A percentile compares a stretch with the other conserved stretches of the same genome.
Conservation (phyloP, 2,888 invertebrate genomes). For the Myopa testacea region DNA sequence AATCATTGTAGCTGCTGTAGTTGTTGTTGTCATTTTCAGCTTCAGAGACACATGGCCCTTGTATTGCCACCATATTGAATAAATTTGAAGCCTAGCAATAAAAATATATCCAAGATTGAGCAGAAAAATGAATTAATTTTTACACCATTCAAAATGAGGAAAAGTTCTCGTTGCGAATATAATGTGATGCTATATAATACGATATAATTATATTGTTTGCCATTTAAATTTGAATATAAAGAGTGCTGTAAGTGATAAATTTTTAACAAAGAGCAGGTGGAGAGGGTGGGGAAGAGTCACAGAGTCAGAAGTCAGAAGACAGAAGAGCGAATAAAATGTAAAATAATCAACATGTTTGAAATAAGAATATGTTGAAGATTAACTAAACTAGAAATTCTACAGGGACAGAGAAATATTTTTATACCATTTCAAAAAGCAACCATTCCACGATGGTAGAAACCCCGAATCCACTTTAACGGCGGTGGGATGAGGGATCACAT, state of each 20-base stretch:
- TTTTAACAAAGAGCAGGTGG: not conserved
- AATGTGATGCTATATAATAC: slow-evolving; percentile 51
- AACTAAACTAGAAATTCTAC: too few species aligned
- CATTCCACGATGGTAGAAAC: too few species aligned
- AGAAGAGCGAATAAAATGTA: too few species aligned
- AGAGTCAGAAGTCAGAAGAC: too few species aligned
- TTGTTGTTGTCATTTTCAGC: slow-evolving; percentile 27
- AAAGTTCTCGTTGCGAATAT: not conserved
- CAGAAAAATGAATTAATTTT: slow-evolving; percentile 30
- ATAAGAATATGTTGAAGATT: too few species aligned
- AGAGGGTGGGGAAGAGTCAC: not conserved
- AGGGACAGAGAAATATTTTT: too few species aligned
- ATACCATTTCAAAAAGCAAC: too few species aligned
- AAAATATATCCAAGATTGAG: slow-evolving; percentile 19
- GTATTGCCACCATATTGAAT: slow-evolving; percentile 50
- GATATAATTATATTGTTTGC: slow-evolving; percentile 57
- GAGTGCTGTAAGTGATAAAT: slow-evolving; percentile 47
- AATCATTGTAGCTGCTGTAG: not conserved
- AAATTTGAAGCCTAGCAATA: slow-evolving; percentile 45
- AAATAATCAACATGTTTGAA: too few species aligned
- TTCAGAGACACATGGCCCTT: slow-evolving; percentile 9
- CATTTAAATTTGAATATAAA: slow-evolving; percentile 61
- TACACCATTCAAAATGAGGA: slow-evolving; percentile 28
- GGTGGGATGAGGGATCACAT: too few species aligned
- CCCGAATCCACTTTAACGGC: too few species aligned